Percentiles rank a stretch among this genome's conserved stretches.
phyloP scores from a whole-genome alignment of 2,888 invertebrate genomes.

The Hermaeophaga mercurialis region DNA sequence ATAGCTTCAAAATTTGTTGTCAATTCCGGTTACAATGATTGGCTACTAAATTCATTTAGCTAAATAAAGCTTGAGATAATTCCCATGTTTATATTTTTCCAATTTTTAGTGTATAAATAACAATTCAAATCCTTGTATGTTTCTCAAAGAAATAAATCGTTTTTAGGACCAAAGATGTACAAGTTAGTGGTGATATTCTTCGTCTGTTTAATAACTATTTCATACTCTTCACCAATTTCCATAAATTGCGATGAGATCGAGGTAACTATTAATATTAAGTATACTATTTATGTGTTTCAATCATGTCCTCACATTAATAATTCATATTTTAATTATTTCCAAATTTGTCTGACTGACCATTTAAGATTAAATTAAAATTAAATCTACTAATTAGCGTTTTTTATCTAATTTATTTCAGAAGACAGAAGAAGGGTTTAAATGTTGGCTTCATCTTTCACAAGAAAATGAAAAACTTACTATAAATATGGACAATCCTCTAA shows the following conservation, averaged over 20 bases:
- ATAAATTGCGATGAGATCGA: neutral
- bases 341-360: no score
- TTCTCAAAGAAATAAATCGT: no score
- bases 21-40: no score
- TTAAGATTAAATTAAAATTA: neutral
- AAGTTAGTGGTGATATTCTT: neutral
- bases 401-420: neutral
- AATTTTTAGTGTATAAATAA: no score
- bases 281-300: neutral
- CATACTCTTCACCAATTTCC: neutral
- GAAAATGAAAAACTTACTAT: neutral
- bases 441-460: neutral
- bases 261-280: neutral
- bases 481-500: neutral
- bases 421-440: neutral
- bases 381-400: neutral
- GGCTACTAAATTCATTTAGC: no score
- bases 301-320: no score
- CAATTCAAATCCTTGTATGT: no score
- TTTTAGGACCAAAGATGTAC: neutral
- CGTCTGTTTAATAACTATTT: neutral
- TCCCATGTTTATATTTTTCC: no score
- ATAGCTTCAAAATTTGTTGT: no score
- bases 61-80: no score
- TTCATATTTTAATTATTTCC: no score